A percentile compares a stretch with the other conserved stretches of the same genome.
These are phyloP conservation scores for Brenthis ino DNA, from an alignment of 2,888 invertebrate genomes.

Conservation along the genomic window DNA sequence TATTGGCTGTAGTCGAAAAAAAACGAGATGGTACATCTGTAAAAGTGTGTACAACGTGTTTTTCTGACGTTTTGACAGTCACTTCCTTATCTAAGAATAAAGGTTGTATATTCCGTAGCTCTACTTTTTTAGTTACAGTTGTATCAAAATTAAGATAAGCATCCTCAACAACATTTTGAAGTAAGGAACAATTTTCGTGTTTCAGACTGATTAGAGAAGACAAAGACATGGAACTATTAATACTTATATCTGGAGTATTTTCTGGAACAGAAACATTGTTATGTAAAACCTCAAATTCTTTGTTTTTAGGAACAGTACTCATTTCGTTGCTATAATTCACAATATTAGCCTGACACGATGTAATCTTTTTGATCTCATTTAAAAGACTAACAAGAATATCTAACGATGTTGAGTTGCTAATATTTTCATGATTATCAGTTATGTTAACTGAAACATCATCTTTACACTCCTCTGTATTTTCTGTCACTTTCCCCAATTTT, in stretches of 20 bases:
- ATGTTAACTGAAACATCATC: conserved; percentile 5
- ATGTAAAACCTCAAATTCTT: conserved; percentile 51
- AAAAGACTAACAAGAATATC: conserved; percentile 68
- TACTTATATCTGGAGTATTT: conserved; percentile 42
- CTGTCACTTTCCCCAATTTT: background rate
- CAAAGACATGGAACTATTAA: conserved; percentile 50
- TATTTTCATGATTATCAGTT: conserved; percentile 37
- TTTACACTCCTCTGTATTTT: background rate
- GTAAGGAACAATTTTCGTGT: conserved; percentile 52
- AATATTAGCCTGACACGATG: conserved; percentile 57
- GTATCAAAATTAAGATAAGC: conserved; percentile 20
- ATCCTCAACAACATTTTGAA: conserved; percentile 37
- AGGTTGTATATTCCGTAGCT: conserved; percentile 35
- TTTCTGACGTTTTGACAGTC: conserved; percentile 47
- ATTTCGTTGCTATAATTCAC: conserved; percentile 39
- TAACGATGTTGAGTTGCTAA: conserved; percentile 63
- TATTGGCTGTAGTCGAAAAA: conserved; percentile 46
- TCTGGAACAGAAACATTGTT: conserved; percentile 46
- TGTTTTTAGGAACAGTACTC: conserved; percentile 33
- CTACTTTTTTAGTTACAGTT: conserved; percentile 16
- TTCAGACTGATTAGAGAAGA: conserved; percentile 56
- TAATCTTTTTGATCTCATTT: conserved; percentile 73
- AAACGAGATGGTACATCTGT: conserved; percentile 57
- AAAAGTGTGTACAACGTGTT: conserved; percentile 47
- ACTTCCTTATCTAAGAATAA: conserved; percentile 60